A percentile compares a stretch with the other conserved stretches of the same genome.
Evolutionary conservation across 2,113 vertebrate genomes (phyloP).

Genomic region (Aspiorhynchus laticeps): DNA sequence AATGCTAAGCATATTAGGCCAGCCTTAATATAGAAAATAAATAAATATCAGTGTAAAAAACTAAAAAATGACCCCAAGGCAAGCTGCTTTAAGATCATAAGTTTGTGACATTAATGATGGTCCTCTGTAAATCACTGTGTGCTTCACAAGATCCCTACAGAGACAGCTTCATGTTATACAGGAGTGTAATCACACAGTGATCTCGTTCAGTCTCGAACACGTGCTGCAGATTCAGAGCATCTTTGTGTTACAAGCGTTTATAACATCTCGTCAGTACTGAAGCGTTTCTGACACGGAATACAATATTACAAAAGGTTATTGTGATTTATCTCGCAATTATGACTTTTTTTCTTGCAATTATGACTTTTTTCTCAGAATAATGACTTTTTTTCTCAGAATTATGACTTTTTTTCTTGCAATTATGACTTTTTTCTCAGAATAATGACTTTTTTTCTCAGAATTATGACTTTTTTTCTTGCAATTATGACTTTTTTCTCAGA

Average conservation of each 20-base stretch:
- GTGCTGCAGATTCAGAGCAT: neutral
- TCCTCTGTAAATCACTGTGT: slow-evolving; percentile 29
- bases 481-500: no score
- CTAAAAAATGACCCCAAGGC: neutral
- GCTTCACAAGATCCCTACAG: neutral
- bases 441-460: no score
- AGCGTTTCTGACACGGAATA: no score
- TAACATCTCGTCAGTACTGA: no score
- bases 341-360: no score
- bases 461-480: no score
- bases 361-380: no score
- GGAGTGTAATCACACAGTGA: neutral
- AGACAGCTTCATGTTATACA: neutral
- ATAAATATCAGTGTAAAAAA: slow-evolving; percentile 44
- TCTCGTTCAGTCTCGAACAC: neutral
- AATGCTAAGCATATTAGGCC: neutral
- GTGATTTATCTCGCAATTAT: no score
- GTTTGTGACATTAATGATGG: slow-evolving; percentile 37
- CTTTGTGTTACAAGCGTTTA: neutral
- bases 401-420: no score
- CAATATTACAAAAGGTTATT: no score
- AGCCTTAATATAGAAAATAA: slow-evolving; percentile 25
- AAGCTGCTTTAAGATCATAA: neutral
- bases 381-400: no score
- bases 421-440: no score